Conservation (phyloP, 2,797 vertebrate genomes). For the Dallia pectoralis region DNA sequence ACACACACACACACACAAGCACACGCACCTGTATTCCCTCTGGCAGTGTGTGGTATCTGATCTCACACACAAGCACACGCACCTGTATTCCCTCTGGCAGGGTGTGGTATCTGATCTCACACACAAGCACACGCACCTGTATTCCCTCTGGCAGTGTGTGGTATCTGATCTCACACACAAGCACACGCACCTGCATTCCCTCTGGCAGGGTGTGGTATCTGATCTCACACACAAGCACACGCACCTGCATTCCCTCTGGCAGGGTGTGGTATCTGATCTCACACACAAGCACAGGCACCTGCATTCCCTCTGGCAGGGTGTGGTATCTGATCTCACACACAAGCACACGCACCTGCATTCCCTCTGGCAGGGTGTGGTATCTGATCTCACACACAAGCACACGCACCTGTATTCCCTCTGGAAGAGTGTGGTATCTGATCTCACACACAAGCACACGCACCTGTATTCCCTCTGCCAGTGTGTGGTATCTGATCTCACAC, state of each 20-base stretch:
- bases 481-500: conserved; percentile 81
- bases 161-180: conserved; percentile 82
- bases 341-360: conserved; percentile 57
- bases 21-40: conserved; percentile 32
- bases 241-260: conserved; percentile 36
- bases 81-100: conserved; percentile 34
- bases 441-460: conserved; percentile 70
- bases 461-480: conserved; percentile 39
- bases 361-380: conserved; percentile 64
- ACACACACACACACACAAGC: no score
- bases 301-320: conserved; percentile 41
- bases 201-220: conserved; percentile 69
- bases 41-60: conserved; percentile 74
- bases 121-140: conserved; percentile 63
- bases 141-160: conserved; percentile 39
- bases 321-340: conserved; percentile 81
- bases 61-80: conserved; percentile 70
- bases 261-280: conserved; percentile 78
- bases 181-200: conserved; percentile 46
- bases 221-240: conserved; percentile 74
- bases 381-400: conserved; percentile 76
- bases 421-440: conserved; percentile 74
- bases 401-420: conserved; percentile 43
- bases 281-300: conserved; percentile 62
- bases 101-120: conserved; percentile 79